phyloP scores from a whole-genome alignment of 2,113 vertebrate genomes.

The Rallus limicola region DNA sequence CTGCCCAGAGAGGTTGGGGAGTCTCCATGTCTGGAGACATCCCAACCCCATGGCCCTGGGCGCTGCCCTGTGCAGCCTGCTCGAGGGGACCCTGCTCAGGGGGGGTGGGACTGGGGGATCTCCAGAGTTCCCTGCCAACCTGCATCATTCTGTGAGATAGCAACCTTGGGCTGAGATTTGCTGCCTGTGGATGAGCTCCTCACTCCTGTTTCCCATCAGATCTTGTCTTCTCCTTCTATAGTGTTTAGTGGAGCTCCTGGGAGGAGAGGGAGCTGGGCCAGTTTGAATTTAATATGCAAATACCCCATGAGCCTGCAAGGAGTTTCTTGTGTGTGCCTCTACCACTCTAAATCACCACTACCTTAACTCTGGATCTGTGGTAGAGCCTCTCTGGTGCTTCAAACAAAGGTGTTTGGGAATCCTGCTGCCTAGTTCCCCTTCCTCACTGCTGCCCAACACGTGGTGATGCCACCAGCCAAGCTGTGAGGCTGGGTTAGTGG shows the following conservation, averaged over 20 bases:
- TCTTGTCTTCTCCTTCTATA: not conserved
- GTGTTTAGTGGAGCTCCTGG: not conserved
- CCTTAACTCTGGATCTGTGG: rapidly evolving
- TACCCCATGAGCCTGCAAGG: not conserved
- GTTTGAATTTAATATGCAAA: not conserved
- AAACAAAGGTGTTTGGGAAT: not conserved
- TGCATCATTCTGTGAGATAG: no score
- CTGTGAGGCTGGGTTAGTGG: not conserved
- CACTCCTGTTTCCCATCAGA: not conserved
- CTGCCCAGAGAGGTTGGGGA: no score
- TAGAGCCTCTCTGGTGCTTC: not conserved
- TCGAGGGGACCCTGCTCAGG: no score
- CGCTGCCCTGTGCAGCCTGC: no score
- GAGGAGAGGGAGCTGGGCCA: not conserved
- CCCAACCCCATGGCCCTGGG: no score
- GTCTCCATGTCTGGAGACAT: no score
- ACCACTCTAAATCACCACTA: not conserved
- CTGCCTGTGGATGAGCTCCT: not conserved
- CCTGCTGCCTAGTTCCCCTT: not conserved
- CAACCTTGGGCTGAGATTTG: not conserved
- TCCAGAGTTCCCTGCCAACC: no score
- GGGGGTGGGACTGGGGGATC: no score
- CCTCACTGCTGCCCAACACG: not conserved
- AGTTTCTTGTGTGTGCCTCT: not conserved
- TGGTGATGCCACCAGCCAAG: not conserved